Base-by-base conservation (phyloP, 2,888 invertebrate species). In the Patella pellucida region DNA sequence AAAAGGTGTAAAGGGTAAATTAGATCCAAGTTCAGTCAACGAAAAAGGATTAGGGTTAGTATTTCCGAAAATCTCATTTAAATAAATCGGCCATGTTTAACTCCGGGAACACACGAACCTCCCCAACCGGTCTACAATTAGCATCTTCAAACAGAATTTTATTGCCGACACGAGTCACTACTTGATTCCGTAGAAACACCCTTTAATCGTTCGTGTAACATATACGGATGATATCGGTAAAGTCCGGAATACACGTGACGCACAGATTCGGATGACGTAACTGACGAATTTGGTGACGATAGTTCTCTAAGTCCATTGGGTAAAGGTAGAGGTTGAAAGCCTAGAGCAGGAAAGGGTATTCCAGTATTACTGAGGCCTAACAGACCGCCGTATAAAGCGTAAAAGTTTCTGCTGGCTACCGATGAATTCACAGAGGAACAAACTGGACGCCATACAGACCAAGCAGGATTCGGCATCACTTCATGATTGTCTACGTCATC, bases 221-320 rank as follows among this genome's bases (percentile, higher is more conserved):
- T 76, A 77, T 86, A 87, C 9, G 87, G 87, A 74, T 87, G 87
- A 73, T 87, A 87, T 74, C 87, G 76, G 71, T 86, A 86, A 52
- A 86, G 73, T n/a, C 85, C 82, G 14, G 82, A 81, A 12, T 81
- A 83, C 78, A 81, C 83, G 27, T 79, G 79, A 78, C 77, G 81
- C 69, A 78, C 68, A 23, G 78, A 70, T 3, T 81, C 69, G 16
- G 79, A 73, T 27, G 81, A 73, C 12, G 72, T 68, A 23, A 52
- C 67, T 15, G 72, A 54, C 19, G 71, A 69, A 70, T 67, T 72
- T 15, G 68, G 56, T 52, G 74, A 72, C 31, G 76, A 69, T 41
- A 73, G 31, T 19, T 75, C 75, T 31, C 75, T 71, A 23, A 67
- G 16, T 69, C 54, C 68, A 76, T 62, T 15, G 69, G 73, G 68